Conservation (phyloP, 2,113 vertebrate species). For the Pteropus alecto region DNA sequence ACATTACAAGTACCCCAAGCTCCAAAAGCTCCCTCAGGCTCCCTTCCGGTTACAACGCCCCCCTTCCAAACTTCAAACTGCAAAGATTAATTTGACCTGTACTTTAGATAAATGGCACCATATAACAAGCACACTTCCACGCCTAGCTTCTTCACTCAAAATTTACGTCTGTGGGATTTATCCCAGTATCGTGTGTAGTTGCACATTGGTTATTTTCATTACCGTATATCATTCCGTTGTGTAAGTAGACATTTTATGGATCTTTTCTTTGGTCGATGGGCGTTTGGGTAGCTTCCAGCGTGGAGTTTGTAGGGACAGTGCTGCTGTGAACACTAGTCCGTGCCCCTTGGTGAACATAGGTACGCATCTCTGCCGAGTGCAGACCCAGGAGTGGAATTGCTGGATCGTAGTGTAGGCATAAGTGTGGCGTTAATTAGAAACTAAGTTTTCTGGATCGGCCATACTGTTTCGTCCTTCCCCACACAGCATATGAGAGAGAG, state of each 20-base stretch:
- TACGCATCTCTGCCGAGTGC: background rate
- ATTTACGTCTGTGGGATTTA: background rate
- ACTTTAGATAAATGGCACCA: background rate
- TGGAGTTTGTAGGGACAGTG: too few relatives aligned
- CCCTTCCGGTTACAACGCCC: background rate
- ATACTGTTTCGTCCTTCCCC: background rate
- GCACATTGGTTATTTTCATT: background rate
- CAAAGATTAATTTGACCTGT: background rate
- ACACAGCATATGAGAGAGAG: accelerated
- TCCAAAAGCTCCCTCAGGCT: background rate
- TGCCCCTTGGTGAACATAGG: background rate
- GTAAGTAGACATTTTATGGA: background rate
- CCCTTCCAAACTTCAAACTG: background rate
- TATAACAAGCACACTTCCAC: background rate
- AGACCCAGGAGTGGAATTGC: background rate
- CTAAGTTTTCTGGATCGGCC: background rate
- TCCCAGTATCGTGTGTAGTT: background rate
- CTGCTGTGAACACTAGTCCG: too few relatives aligned
- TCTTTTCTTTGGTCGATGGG: background rate
- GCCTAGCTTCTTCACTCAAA: background rate
- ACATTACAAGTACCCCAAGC: background rate
- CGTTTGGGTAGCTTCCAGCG: background rate
- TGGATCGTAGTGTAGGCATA: too few relatives aligned
- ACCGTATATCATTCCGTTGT: accelerated
- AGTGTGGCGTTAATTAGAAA: background rate